Evolutionary conservation across 2,888 invertebrate genomes (phyloP).

Genomic region (Habrosyne pyritoides): DNA sequence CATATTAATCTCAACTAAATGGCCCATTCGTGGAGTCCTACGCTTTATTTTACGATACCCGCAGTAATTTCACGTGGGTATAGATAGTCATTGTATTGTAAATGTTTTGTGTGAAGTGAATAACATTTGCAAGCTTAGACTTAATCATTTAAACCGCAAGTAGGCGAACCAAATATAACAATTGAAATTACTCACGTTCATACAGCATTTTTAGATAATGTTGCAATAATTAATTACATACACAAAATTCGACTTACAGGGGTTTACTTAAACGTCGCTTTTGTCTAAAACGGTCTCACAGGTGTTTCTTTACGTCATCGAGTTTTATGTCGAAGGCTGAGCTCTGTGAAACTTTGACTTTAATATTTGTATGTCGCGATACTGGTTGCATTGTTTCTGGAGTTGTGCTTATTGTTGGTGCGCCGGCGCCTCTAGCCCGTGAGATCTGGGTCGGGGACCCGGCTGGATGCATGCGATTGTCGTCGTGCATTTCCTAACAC

Average conservation of each 20-base stretch:
- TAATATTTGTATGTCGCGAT: conserved; percentile 73
- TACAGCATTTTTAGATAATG: conserved; percentile 36
- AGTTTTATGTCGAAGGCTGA: conserved; percentile 75
- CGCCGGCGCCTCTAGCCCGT: conserved; percentile 60
- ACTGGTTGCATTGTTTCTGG: conserved; percentile 70
- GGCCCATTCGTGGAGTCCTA: conserved; percentile 31
- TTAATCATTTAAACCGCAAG: conserved; percentile 18
- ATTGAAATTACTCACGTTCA: conserved; percentile 33
- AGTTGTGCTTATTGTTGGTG: conserved; percentile 61
- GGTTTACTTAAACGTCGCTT: conserved; percentile 46
- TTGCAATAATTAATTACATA: conserved; percentile 35
- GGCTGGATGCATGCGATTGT: conserved; percentile 46
- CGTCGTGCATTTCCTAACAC: conserved; percentile 28
- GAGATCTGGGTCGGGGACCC: conserved; percentile 79
- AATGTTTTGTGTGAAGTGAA: conserved; percentile 28
- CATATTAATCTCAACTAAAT: conserved; percentile 7
- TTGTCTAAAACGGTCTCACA: conserved; percentile 78
- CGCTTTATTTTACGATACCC: conserved; percentile 25
- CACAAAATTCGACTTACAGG: conserved; percentile 26
- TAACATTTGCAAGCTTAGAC: conserved; percentile 18
- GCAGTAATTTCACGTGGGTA: conserved; percentile 3
- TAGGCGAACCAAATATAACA: conserved; percentile 26
- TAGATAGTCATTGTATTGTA: conserved; percentile 24
- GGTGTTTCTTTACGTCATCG: conserved; percentile 77
- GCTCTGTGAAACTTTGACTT: conserved; percentile 74